Conservation (phyloP, 2,797 vertebrate species). For the Mastacembelus armatus region DNA sequence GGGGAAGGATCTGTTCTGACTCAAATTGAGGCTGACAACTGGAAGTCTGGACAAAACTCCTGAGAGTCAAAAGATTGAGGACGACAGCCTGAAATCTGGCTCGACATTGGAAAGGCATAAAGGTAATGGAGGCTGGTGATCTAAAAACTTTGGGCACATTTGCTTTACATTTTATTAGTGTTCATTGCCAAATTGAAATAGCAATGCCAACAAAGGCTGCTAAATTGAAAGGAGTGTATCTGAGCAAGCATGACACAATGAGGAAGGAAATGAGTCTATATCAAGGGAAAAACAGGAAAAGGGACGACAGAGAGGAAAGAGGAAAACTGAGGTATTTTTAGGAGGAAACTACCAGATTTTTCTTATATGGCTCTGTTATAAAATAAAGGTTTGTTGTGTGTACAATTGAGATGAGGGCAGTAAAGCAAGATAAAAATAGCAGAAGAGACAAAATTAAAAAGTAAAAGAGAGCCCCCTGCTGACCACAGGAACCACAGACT, state of each 20-base stretch:
- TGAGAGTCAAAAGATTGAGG: conserved; percentile 24
- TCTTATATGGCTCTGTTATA: not conserved
- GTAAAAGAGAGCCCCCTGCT: conserved; percentile 53
- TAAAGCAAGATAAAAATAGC: not conserved
- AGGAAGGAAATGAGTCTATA: conserved; percentile 55
- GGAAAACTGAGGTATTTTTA: not conserved
- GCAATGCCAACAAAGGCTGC: conserved; percentile 46
- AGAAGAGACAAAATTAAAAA: not conserved
- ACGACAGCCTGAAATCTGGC: conserved; percentile 54
- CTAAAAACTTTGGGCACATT: conserved; percentile 16
- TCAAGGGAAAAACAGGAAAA: conserved; percentile 45
- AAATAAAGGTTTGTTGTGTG: not conserved
- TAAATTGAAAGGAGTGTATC: conserved; percentile 14
- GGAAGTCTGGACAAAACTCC: conserved; percentile 26
- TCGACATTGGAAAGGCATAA: conserved; percentile 30
- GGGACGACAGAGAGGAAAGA: conserved; percentile 22
- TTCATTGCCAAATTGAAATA: conserved; percentile 21
- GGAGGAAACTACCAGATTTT: not conserved
- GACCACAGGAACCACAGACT: conserved; percentile 17
- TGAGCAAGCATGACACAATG: conserved; percentile 48
- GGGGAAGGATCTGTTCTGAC: conserved; percentile 31
- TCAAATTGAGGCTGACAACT: conserved; percentile 50
- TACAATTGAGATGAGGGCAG: not conserved
- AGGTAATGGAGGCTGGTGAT: conserved; percentile 17
- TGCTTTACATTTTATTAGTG: conserved; percentile 20